These are phyloP conservation scores for Brachionus sp. DNA, from an alignment of 1,140 invertebrate species.

Conservation along the genomic window DNA sequence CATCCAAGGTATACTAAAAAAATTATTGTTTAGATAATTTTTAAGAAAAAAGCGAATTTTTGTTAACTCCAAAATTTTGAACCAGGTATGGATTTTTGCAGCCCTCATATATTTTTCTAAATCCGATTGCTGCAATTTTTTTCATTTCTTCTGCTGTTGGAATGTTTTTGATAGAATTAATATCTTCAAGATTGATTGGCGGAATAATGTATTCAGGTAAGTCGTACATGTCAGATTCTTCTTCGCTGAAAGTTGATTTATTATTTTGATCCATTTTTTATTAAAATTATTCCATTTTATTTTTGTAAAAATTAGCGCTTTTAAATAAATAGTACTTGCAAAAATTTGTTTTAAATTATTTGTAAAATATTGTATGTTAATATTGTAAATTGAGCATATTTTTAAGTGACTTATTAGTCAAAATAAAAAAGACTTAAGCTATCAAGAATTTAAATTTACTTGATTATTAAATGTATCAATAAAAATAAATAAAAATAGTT, in stretches of 20 bases:
- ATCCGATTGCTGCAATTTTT: neutral
- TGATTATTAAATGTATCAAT: too few species aligned
- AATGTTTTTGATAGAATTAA: neutral
- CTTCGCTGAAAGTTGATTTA: neutral
- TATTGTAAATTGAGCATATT: too few species aligned
- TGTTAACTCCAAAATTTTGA: neutral
- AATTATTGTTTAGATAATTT: neutral
- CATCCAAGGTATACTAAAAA: neutral
- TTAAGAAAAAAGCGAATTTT: too few species aligned
- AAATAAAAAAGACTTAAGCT: too few species aligned
- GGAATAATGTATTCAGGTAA: neutral
- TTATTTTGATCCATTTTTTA: neutral
- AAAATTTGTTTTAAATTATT: too few species aligned
- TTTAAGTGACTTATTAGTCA: too few species aligned
- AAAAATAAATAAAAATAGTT: too few species aligned
- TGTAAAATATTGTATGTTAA: too few species aligned
- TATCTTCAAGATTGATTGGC: neutral
- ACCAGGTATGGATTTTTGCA: neutral
- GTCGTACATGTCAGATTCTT: neutral
- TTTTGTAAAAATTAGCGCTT: too few species aligned
- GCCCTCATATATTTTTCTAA: neutral
- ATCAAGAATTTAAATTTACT: too few species aligned
- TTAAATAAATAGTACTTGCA: too few species aligned
- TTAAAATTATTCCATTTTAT: neutral
- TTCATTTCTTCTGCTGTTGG: neutral